Evolutionary conservation across 2,888 invertebrate genomes (phyloP).

Genomic region (Halictus quadricinctus): DNA sequence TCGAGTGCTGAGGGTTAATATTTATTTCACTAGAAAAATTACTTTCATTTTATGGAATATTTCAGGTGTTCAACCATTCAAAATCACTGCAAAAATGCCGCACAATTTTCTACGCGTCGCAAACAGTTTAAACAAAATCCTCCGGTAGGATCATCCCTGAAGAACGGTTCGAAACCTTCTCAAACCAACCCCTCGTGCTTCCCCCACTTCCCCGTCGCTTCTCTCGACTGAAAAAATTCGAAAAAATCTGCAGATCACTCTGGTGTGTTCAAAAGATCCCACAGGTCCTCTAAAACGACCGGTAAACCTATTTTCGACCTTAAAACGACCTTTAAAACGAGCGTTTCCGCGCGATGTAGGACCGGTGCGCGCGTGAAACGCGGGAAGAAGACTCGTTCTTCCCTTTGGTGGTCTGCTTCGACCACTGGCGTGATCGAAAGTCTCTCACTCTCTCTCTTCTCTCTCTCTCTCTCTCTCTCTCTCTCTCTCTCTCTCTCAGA

Average conservation of each 20-base stretch:
- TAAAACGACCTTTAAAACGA: not conserved
- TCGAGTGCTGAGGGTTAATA: no score
- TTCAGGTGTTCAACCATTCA: no score
- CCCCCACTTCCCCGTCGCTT: not conserved
- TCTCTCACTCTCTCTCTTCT: conserved; percentile 8
- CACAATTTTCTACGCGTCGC: no score
- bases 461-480: not conserved
- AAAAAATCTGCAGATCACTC: not conserved
- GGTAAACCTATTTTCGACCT: not conserved
- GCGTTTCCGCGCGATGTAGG: not conserved
- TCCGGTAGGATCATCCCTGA: not conserved
- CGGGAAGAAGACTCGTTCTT: conserved; percentile 30
- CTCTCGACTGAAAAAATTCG: not conserved
- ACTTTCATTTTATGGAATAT: no score
- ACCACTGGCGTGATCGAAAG: conserved; percentile 27
- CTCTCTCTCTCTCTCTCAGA: not conserved
- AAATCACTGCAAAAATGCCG: no score
- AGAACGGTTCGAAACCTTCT: not conserved
- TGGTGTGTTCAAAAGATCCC: not conserved
- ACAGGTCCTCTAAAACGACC: not conserved
- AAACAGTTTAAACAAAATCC: no score
- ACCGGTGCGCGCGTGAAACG: conserved; percentile 46
- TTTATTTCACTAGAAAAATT: not conserved
- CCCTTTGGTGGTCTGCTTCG: not conserved
- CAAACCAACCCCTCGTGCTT: not conserved